phyloP scores from a whole-genome alignment of 2,888 invertebrate species.

The Drosophila fungiperda region DNA sequence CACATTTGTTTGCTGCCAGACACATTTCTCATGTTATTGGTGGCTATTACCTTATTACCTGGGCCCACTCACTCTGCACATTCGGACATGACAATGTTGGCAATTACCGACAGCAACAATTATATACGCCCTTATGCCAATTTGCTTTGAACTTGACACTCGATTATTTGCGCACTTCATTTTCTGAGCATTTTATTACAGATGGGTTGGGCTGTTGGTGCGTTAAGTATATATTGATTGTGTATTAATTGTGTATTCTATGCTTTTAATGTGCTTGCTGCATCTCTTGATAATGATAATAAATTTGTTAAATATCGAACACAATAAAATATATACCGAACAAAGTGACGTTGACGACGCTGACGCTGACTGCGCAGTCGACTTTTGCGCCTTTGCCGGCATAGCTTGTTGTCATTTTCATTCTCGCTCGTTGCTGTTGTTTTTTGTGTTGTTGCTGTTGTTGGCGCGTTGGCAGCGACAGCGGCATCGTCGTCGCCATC shows the following conservation, averaged over 20 bases:
- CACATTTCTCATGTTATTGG: slow-evolving; percentile 68
- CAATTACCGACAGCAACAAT: slow-evolving; percentile 46
- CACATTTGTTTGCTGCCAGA: slow-evolving; percentile 60
- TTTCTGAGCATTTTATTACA: background rate
- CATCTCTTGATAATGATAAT: slow-evolving; percentile 56
- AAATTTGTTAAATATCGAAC: slow-evolving; percentile 37
- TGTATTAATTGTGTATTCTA: background rate
- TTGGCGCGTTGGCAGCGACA: slow-evolving; percentile 42
- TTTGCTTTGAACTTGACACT: slow-evolving; percentile 76
- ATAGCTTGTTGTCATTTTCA: slow-evolving; percentile 56
- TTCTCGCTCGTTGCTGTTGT: slow-evolving; percentile 40
- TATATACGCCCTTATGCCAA: slow-evolving; percentile 50
- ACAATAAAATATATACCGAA: slow-evolving; percentile 31
- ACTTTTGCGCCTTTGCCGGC: slow-evolving; percentile 28
- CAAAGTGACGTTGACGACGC: slow-evolving; percentile 20
- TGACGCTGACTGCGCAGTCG: slow-evolving; percentile 21
- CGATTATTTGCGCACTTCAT: slow-evolving; percentile 61
- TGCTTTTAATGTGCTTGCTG: slow-evolving; percentile 34
- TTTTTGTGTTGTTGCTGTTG: slow-evolving; percentile 3
- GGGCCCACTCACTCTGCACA: slow-evolving; percentile 45
- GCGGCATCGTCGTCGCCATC: slow-evolving; percentile 67
- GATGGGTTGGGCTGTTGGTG: background rate
- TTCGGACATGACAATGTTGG: slow-evolving; percentile 50
- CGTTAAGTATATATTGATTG: slow-evolving; percentile 14
- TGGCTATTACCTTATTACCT: slow-evolving; percentile 46